These are phyloP conservation scores for Salvelinus fontinalis DNA, from an alignment of 2,113 vertebrate species.

Conservation along the genomic window DNA sequence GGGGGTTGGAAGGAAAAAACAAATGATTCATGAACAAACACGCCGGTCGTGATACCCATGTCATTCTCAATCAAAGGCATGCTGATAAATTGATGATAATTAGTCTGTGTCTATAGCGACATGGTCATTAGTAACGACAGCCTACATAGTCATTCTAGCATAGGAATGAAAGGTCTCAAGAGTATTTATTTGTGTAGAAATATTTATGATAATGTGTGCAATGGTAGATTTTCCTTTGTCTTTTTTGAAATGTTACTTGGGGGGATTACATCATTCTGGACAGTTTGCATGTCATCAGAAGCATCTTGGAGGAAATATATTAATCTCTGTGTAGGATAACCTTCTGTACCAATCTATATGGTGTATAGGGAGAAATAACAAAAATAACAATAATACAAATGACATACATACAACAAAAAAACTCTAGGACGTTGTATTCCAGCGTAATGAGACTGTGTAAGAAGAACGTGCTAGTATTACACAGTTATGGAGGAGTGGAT, in stretches of 20 bases:
- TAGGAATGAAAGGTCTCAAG: constrained; percentile 50
- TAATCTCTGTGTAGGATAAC: constrained; percentile 11
- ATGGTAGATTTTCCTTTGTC: constrained; percentile 11
- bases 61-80: constrained; percentile 77
- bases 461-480: too few species aligned
- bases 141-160: constrained; percentile 66
- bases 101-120: constrained; percentile 72
- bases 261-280: constrained; percentile 16
- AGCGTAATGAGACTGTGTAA: neutral
- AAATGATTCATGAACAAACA: constrained; percentile 49
- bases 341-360: neutral
- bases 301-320: constrained; percentile 18
- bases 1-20: constrained; percentile 46
- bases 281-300: constrained; percentile 23
- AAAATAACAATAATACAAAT: constrained; percentile 2
- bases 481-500: too few species aligned
- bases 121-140: constrained; percentile 80
- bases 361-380: neutral
- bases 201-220: constrained; percentile 24
- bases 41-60: constrained; percentile 70
- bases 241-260: constrained; percentile 12
- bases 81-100: constrained; percentile 78
- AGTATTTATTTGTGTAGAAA: constrained; percentile 45
- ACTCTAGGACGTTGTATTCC: neutral
- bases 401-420: neutral